Evolutionary conservation across 2,888 invertebrate genomes (phyloP), one percentile per base, ranked within the genome.

Genomic region (Drosophila formosana): DNA sequence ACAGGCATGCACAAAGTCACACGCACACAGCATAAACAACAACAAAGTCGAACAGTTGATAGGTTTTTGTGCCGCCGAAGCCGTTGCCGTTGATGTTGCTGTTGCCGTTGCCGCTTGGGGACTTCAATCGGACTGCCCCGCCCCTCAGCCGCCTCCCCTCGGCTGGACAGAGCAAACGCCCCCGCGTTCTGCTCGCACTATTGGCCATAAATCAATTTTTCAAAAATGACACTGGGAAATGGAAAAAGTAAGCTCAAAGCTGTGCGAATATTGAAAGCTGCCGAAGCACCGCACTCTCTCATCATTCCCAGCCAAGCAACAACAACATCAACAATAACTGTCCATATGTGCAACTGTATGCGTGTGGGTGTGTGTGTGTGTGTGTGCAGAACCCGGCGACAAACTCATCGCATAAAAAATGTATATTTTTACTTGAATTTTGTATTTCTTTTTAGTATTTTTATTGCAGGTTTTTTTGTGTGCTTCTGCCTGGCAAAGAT

Each of bases 211-310:
- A 84, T 84, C 83, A 84, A 88, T 84, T 84, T 84, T 84, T 83
- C 71, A 80, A 88, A 83, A 88, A 80, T 84, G 83, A 84, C 83
- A 84, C 83, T 78, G 83, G 83, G 83, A 84, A 84, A 84, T 84
- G 83, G 83, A 88, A 84, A 84, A 84, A 88, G 87, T 88, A 82
- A 88, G 87, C 83, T 88, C 83, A 86, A 86, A 88, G 89, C 89
- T 73, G 66, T 66, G 80, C 81, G 83, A 82, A 82, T 85, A 85
- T 82, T 79, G 80, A 83, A 82, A 83, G 81, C 76, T 61, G 61
- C 66, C 62, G 66, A 62, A 72, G 30, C 57, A 45, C 25, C 49
- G 49, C 30, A 11, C 64, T 57, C 64, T 57, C 64, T 64, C 57
- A 64, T 64, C 64, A 64, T 28, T 9, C 18, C 32, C 30, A 43